Percentiles rank a stretch among this genome's conserved stretches.
These are phyloP conservation scores for Heteromyza rotundicornis DNA, from an alignment of 2,888 invertebrate genomes.

Conservation along the genomic window DNA sequence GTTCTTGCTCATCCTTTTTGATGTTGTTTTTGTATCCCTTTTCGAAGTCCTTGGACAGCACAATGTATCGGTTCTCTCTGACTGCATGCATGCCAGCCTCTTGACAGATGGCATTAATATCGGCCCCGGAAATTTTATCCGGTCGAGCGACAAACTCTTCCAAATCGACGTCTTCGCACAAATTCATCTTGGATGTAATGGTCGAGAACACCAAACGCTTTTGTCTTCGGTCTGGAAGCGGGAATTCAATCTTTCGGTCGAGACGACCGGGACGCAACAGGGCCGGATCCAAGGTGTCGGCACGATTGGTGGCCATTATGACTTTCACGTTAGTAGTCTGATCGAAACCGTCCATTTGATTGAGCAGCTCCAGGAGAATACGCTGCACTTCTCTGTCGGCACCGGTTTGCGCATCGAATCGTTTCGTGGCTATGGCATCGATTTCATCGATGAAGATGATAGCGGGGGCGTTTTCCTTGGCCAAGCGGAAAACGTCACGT, in stretches of 20 bases:
- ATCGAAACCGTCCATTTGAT: conserved; percentile 99
- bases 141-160: conserved; percentile 99
- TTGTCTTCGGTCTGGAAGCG: conserved; percentile 84
- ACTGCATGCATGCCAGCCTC: conserved; percentile 99
- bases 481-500: conserved; percentile 96
- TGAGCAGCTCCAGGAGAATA: conserved; percentile 93
- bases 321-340: conserved; percentile 99
- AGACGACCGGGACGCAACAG: conserved; percentile 76
- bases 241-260: conserved; percentile 99
- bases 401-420: conserved; percentile 98
- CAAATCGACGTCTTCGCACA: conserved; percentile 97
- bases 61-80: conserved; percentile 96
- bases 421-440: conserved; percentile 98
- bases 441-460: conserved; percentile 99
- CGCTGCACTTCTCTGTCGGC: conserved; percentile 98
- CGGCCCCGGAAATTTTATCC: conserved; percentile 98
- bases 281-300: conserved; percentile 97
- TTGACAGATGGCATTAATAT: conserved; percentile 99
- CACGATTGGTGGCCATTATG: conserved; percentile 96
- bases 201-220: conserved; percentile 98
- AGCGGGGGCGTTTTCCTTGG: conserved; percentile 98
- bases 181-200: conserved; percentile 95
- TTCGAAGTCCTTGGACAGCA: conserved; percentile 98
- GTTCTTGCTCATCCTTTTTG: conserved; percentile 99
- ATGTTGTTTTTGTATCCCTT: conserved; percentile 99